Base-by-base conservation (phyloP, 2,888 invertebrate genomes). In the Eristalis intricaria region DNA sequence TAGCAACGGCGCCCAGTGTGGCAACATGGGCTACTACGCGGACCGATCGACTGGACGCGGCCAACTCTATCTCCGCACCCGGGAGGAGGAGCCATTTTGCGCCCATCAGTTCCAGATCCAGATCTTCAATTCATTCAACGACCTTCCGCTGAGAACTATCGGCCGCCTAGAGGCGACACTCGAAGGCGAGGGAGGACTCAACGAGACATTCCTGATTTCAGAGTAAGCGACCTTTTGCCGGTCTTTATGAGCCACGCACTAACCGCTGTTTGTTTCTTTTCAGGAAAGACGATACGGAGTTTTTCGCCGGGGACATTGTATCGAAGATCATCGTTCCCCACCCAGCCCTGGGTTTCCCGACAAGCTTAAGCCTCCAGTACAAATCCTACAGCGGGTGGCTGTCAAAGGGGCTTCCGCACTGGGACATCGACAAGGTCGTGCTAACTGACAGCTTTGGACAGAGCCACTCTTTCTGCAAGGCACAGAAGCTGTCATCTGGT, bases 1-100 rank as follows among this genome's bases (percentile, higher is more conserved):
- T 15, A 73, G 64, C 15, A 92, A 91, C 58, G 88, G 91, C 56
- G 91, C 91, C 2, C 94, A 95, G 0, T 98, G 98, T 92, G 97
- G 97, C 43, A 97, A 97, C 91, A 98, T 98, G 98, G 98, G 98
- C 0, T 98, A 98, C 93, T 98, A 98, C 92, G 97, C 98, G 0
- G 97, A 98, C 92, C 94, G 96, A 66, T 97, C 97, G 0, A 94
- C 95, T 4, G 98, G 97, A 0, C 94, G 97, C 35, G 98, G 98
- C 0, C 96, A 97, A 89, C 94, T 98, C n/a, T 99, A 97, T 91
- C 94, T 98, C 65, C 95, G 98, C 4, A 99, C 99, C 0, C 95
- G 98, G 86, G 97, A 97, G 89, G 97, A 97, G 91, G 97, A 98
- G 92, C 98, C 98, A 0, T 98, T 98, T 92, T 98, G 98, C 93